phyloP scores from a whole-genome alignment of 2,888 invertebrate genomes.

The Ceraclea dissimilis region DNA sequence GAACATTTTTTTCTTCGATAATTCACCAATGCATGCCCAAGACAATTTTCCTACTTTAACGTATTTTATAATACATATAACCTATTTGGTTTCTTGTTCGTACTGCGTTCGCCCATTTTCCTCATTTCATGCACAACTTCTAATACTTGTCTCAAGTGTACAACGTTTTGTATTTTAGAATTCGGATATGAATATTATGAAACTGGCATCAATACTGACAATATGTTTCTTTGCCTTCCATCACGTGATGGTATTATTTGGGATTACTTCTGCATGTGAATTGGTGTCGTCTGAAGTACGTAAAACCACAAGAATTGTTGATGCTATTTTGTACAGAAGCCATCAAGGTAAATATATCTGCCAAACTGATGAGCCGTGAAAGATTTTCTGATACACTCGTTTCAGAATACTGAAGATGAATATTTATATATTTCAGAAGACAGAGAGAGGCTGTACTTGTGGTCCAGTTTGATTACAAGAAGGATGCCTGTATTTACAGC shows the following conservation, averaged over 20 bases:
- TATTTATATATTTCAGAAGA: slow-evolving; percentile 5
- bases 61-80: no score
- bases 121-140: no score
- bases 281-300: background rate
- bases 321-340: background rate
- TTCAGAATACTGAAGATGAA: no score
- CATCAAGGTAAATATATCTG: background rate
- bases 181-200: background rate
- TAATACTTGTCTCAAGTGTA: no score
- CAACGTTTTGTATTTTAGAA: background rate
- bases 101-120: no score
- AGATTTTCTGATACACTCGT: no score
- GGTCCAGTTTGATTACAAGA: background rate
- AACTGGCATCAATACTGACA: background rate
- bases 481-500: background rate
- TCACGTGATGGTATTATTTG: background rate
- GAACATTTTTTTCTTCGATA: background rate
- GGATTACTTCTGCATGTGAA: background rate
- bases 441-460: background rate
- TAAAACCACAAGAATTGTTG: background rate
- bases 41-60: no score
- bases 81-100: no score
- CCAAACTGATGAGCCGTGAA: no score
- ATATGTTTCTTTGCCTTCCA: background rate
- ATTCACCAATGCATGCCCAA: no score